Percentiles rank a stretch among this genome's conserved stretches.
Conservation (phyloP, 2,113 vertebrate genomes). For the Percopsis transmontana region DNA sequence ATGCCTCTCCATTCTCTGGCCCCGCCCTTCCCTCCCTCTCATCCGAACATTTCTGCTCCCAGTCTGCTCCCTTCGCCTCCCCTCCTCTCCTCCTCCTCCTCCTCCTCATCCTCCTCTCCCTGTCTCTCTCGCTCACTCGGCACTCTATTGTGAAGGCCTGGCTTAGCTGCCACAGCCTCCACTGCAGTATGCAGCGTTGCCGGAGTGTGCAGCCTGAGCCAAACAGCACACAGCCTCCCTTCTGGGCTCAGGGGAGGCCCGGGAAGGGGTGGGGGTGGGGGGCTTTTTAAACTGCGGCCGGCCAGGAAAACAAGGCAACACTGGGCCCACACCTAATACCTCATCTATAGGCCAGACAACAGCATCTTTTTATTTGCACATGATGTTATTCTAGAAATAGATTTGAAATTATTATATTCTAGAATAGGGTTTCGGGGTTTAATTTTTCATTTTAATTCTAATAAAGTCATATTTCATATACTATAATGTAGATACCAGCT, state of each 20-base stretch:
- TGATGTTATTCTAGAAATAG: no score
- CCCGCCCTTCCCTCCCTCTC: background rate
- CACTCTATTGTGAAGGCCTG: constrained; percentile 66
- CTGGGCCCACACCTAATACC: constrained; percentile 33
- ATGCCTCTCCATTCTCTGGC: constrained; percentile 56
- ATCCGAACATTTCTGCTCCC: background rate
- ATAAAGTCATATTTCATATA: no score
- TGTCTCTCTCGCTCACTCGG: constrained; percentile 53
- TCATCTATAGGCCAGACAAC: constrained; percentile 35
- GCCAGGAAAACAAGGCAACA: constrained; percentile 48
- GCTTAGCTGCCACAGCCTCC: constrained; percentile 70
- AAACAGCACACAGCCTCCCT: constrained; percentile 48
- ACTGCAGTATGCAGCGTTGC: constrained; percentile 66
- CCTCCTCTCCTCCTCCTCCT: constrained; percentile 11
- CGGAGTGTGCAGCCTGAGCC: constrained; percentile 53
- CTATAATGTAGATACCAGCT: no score
- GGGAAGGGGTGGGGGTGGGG: constrained; percentile 44
- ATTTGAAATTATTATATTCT: no score
- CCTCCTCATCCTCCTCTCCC: constrained; percentile 44
- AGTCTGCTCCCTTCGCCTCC: background rate
- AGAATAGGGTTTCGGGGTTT: no score
- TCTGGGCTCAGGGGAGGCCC: constrained; percentile 49
- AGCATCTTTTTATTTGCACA: constrained; percentile 40
- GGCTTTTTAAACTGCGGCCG: constrained; percentile 53
- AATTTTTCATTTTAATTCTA: no score